Evolutionary conservation across 2,113 vertebrate genomes (phyloP).

Genomic region (Tichodroma muraria): DNA sequence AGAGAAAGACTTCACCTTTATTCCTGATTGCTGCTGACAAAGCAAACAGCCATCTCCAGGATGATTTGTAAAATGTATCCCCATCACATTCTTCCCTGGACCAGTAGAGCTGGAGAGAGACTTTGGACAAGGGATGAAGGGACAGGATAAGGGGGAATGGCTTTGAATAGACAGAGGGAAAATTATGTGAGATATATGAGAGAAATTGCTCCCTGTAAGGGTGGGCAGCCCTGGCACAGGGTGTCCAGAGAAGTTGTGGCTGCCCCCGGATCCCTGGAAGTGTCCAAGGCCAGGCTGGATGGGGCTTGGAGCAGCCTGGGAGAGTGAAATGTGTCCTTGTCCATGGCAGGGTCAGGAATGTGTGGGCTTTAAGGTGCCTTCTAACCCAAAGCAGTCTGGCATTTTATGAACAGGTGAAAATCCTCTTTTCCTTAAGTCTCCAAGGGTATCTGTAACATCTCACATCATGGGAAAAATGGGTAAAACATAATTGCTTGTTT

Average conservation of each 20-base stretch:
- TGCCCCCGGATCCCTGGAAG: neutral
- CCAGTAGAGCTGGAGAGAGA: neutral
- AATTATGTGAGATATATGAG: neutral
- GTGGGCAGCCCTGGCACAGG: neutral
- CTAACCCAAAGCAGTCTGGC: neutral
- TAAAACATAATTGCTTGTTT: neutral
- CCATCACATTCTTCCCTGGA: neutral
- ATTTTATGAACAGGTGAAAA: neutral
- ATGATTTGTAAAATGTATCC: neutral
- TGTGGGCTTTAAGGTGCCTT: neutral
- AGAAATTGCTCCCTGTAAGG: neutral
- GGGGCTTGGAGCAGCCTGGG: neutral
- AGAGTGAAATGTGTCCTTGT: neutral
- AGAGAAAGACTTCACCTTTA: neutral
- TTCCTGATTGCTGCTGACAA: neutral
- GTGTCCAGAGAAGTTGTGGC: neutral
- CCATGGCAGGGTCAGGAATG: neutral
- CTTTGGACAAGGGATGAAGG: neutral
- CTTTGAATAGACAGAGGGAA: neutral
- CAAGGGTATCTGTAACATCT: neutral
- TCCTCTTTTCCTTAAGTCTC: neutral
- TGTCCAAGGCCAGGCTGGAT: neutral
- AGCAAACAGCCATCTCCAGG: neutral
- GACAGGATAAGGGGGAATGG: too few species aligned
- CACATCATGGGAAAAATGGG: neutral